phyloP scores from a whole-genome alignment of 2,797 vertebrate species.

The Tadarida brasiliensis region DNA sequence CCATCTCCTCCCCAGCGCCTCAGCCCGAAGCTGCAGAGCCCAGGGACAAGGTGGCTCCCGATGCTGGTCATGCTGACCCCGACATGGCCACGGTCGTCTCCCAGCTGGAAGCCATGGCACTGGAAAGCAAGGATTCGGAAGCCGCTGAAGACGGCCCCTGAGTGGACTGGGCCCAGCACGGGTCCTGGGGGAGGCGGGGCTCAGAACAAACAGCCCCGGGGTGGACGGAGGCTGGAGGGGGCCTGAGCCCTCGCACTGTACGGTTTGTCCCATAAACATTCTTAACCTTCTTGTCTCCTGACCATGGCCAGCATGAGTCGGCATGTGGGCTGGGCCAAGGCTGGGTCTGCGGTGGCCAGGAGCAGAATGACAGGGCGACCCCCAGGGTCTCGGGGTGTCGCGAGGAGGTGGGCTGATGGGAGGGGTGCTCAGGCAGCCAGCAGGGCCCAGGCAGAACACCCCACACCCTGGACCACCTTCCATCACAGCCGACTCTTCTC shows the following conservation, averaged over 20 bases:
- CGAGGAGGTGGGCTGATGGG: not conserved
- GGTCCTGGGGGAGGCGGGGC: rapidly evolving
- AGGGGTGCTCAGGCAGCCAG: not conserved
- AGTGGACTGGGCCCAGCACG: rapidly evolving
- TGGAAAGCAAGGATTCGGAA: rapidly evolving
- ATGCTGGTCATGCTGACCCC: rapidly evolving
- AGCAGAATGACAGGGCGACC: rapidly evolving
- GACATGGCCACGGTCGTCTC: rapidly evolving
- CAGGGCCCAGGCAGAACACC: not conserved
- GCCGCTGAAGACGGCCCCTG: rapidly evolving
- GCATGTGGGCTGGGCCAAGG: not conserved
- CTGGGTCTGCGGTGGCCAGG: not conserved
- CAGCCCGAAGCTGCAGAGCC: rapidly evolving
- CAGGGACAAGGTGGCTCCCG: rapidly evolving
- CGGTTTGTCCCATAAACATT: rapidly evolving
- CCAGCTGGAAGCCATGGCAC: rapidly evolving
- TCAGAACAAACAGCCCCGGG: rapidly evolving
- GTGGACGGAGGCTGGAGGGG: not conserved
- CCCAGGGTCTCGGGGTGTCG: not conserved
- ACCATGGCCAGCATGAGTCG: rapidly evolving
- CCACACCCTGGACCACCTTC: rapidly evolving
- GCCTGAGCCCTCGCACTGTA: rapidly evolving
- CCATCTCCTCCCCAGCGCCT: not conserved
- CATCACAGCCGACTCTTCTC: not conserved
- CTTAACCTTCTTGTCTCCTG: not conserved